Percentiles rank a stretch among this genome's conserved stretches.
These are phyloP conservation scores for Rhamphomyia laevipes DNA, from an alignment of 2,888 invertebrate genomes.

Conservation along the genomic window DNA sequence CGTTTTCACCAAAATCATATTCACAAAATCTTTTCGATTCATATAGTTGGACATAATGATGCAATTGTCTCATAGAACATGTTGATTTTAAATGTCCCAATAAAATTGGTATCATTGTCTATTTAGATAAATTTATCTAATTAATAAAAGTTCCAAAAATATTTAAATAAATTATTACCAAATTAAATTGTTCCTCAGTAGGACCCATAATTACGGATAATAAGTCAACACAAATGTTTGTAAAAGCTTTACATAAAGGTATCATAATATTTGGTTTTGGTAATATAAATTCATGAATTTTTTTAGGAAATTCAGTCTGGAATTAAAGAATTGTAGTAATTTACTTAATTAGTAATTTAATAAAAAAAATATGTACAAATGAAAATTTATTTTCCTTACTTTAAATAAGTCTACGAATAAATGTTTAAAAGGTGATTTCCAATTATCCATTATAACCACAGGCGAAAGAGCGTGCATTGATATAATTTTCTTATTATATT, in stretches of 20 bases:
- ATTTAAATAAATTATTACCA: slow-evolving; percentile 24
- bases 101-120: slow-evolving; percentile 48
- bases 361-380: too few relatives aligned
- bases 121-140: slow-evolving; percentile 13
- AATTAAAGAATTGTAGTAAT: background rate
- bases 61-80: slow-evolving; percentile 39
- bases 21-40: slow-evolving; percentile 32
- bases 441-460: slow-evolving; percentile 34
- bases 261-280: background rate
- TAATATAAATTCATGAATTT: background rate
- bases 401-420: too few relatives aligned
- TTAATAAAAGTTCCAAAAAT: background rate
- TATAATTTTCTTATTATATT: slow-evolving; percentile 42
- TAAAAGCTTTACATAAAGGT: too few relatives aligned
- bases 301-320: background rate
- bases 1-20: slow-evolving; percentile 40
- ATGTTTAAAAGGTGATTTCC: too few relatives aligned
- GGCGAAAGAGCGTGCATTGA: slow-evolving; percentile 43
- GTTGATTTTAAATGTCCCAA: slow-evolving; percentile 50
- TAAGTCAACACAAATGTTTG: slow-evolving; percentile 23
- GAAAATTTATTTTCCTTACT: too few relatives aligned
- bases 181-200: slow-evolving; percentile 34
- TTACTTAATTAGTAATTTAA: background rate
- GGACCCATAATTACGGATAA: slow-evolving; percentile 41
- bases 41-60: slow-evolving; percentile 42